Evolutionary conservation across 2,888 invertebrate genomes (phyloP), one percentile per base, ranked within the genome.

Genomic region (Hanleya hanleyi): DNA sequence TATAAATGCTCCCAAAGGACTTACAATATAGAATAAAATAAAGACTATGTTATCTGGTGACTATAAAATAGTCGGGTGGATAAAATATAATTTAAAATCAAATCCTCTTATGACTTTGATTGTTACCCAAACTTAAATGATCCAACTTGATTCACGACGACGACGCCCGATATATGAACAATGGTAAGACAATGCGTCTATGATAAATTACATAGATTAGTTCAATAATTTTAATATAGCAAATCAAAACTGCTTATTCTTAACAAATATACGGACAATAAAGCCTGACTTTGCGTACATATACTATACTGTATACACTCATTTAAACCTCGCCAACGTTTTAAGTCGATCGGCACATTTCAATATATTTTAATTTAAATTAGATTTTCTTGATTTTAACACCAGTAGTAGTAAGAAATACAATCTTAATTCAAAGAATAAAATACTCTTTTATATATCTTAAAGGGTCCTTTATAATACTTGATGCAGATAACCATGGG

Each of bases 1-100:
- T 72, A 68, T 68, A 72, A 51, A 68, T 61, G 35, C 72, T 47
- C 68, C 70, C 47, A n/a, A 47, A 47, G 47, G 47, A 47, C 47
- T 15, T 57, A 71, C 70, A 75, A 72, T 75, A 75, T 75, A 72
- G 72, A 75, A 75, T 75, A 75, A 75, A 75, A 75, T 75, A 75
- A 75, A 73, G 57, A 67, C 68, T 70, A 66, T 67, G 49, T 64
- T 66, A 67, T 72, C 51, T 69, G 41, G 62, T 51, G 74, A 73
- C 79, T 78, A 80, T 77, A 80, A 81, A 79, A 81, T 77, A 76
- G 73, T 66, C 75, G 73, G 77, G 73, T 77, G 76, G 80, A 71
- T 81, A 81, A 82, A 82, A 82, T 76, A 79, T 77, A 76, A 76
- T 78, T 77, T 73, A 72, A 81, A 78, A 76, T 76, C 72, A 81